Evolutionary conservation across 2,113 vertebrate species (phyloP).

Genomic region (Kryptolebias marmoratus): DNA sequence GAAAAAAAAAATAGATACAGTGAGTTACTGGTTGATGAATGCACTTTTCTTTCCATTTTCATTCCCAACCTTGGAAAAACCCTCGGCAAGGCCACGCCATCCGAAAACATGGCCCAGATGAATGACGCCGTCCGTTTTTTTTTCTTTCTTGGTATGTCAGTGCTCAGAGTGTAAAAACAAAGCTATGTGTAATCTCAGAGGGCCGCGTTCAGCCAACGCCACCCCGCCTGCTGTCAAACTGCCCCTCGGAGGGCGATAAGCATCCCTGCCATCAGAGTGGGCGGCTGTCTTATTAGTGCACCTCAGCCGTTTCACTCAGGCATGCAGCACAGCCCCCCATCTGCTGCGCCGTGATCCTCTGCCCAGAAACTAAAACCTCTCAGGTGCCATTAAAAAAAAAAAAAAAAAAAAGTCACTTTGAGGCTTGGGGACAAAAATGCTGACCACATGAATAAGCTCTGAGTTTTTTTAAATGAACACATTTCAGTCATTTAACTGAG

Average conservation of each 20-base stretch:
- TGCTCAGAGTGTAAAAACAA: constrained; percentile 47
- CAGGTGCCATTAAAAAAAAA: constrained; percentile 78
- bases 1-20: constrained; percentile 41
- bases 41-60: constrained; percentile 54
- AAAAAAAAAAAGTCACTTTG: constrained; percentile 41
- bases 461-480: constrained; percentile 19
- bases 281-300: constrained; percentile 92
- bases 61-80: constrained; percentile 58
- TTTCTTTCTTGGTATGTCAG: constrained; percentile 11
- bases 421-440: constrained; percentile 57
- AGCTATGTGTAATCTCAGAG: constrained; percentile 54
- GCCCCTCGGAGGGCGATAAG: constrained; percentile 93
- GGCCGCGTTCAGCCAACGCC: constrained; percentile 50
- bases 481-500: constrained; percentile 9
- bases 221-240: constrained; percentile 84
- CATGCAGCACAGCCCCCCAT: constrained; percentile 93
- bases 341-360: constrained; percentile 88
- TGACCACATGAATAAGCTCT: constrained; percentile 54
- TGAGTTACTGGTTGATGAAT: constrained; percentile 64
- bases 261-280: constrained; percentile 87
- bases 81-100: constrained; percentile 44
- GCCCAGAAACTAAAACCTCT: constrained; percentile 86
- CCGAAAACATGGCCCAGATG: background rate
- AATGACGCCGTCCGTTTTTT: background rate
- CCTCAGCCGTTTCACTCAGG: constrained; percentile 91